Evolutionary conservation across 2,113 vertebrate species (phyloP), one percentile per base, ranked within the genome.

Genomic region (Callithrix jacchus): DNA sequence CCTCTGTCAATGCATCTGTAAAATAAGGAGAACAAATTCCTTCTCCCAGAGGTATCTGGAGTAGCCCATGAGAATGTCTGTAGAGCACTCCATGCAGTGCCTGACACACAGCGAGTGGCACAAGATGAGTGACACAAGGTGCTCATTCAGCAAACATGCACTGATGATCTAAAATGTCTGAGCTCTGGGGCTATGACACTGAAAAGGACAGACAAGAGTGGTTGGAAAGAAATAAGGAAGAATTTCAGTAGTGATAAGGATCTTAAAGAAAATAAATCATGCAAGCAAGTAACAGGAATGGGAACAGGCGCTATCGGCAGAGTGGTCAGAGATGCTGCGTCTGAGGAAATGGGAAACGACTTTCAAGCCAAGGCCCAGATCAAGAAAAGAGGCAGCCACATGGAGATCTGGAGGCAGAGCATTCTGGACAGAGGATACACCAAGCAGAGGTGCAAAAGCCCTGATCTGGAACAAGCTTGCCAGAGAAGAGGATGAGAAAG

Each of bases 31-130:
- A 71, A 52, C 49, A 89, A 45, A 87, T 40, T 13, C 23, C 64
- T 32, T 25, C 21, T 71, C 49, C n/a, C 4, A 13, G 71, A 37
- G 47, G 20, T 35, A 4, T 1, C 0, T 12, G 14, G 30, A n/a
- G 10, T 13, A 40, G 52, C 30, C 64, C 27, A 2, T 2, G 9
- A 66, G 70, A 25, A 40, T 8, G 30, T 5, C 49, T 0, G 0
- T 14, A 11, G 56, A 27, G 25, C 21, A 10, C 66, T 40, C 4
- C 9, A 5, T 30, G 5, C 0, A 2, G 11, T 2, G 25, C 37
- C 32, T 47, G 45, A n/a, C 6, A 4, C 2, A 0, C 2, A 0
- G 37, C 18, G 35, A 32, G 21, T 37, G 3, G 32, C 6, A 32
- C 66, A 5, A 18, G 37, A n/a, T 2, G 2, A 32, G 27, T 37